Conservation (phyloP, 2,797 vertebrate genomes). For the Trichosurus vulpecula region DNA sequence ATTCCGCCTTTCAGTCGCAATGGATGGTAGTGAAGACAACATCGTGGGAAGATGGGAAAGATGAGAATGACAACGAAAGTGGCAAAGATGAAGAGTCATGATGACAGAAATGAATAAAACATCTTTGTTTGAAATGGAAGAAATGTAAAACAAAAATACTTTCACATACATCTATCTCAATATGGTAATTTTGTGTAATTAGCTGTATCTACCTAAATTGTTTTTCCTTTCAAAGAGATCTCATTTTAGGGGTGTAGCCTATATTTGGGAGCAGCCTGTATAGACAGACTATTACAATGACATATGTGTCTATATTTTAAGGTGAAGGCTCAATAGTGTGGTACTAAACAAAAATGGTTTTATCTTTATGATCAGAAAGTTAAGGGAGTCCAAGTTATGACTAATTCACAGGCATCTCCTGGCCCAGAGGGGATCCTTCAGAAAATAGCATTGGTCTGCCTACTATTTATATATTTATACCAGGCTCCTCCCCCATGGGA, state of each 20-base stretch:
- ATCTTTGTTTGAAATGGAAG: constrained; percentile 8
- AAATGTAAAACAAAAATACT: constrained; percentile 4
- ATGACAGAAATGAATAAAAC: constrained; percentile 6
- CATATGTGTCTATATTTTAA: constrained; percentile 36
- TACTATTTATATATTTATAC: constrained; percentile 74
- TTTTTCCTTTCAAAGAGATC: background rate
- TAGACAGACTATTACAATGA: background rate
- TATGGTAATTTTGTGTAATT: background rate
- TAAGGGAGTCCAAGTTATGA: constrained; percentile 52
- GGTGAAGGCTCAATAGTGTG: constrained; percentile 61
- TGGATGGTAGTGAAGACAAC: background rate
- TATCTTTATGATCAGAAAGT: constrained; percentile 53
- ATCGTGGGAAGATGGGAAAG: constrained; percentile 1
- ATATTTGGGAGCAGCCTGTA: background rate
- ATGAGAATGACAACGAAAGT: constrained; percentile 1
- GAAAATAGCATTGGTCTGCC: constrained; percentile 71
- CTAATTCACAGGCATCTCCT: constrained; percentile 63
- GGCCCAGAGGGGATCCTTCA: constrained; percentile 67
- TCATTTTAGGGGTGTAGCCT: background rate
- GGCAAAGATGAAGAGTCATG: background rate
- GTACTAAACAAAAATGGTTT: constrained; percentile 56
- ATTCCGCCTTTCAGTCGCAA: background rate
- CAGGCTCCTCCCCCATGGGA: constrained; percentile 60
- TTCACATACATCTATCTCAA: background rate
- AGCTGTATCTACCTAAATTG: background rate